Conservation (phyloP, 2,888 invertebrate species). For the Eumacrocentrus americanus region DNA sequence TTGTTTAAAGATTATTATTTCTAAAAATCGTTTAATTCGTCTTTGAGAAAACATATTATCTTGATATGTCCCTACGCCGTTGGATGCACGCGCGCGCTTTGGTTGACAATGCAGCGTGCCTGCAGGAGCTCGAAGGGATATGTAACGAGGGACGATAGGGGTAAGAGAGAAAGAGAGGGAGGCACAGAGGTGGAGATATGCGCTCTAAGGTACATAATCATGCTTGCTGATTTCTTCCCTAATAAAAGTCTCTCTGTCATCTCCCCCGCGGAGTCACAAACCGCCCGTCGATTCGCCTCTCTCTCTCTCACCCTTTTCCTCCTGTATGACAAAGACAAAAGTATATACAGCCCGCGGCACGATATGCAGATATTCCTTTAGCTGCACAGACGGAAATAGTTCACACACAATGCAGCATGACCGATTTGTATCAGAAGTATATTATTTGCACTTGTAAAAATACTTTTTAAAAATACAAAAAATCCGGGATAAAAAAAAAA, state of each 20-base stretch:
- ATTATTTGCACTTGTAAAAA: not conserved
- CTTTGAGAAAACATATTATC: not conserved
- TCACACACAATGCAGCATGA: not conserved
- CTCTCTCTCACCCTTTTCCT: conserved; percentile 29
- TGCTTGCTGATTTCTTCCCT: conserved; percentile 61
- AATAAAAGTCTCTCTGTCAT: conserved; percentile 61
- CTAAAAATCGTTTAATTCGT: not conserved
- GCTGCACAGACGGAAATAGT: not conserved
- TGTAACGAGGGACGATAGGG: conserved; percentile 10
- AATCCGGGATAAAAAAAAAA: not conserved
- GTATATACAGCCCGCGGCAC: conserved; percentile 36
- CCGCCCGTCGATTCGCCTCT: conserved; percentile 32
- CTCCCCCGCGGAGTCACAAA: conserved; percentile 34
- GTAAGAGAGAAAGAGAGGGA: conserved; percentile 18
- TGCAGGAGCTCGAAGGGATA: conserved; percentile 14
- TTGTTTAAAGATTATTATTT: not conserved
- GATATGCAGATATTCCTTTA: conserved; percentile 23
- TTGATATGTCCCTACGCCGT: conserved; percentile 10
- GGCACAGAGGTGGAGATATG: conserved; percentile 44
- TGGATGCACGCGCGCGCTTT: conserved; percentile 4
- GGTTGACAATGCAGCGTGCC: conserved; percentile 26
- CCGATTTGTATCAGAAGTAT: not conserved
- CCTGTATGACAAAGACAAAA: conserved; percentile 37
- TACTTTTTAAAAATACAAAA: not conserved
- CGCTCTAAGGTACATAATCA: conserved; percentile 61